Evolutionary conservation across 1,140 invertebrate species (phyloP).

Genomic region (Vollenhovia emeryi): DNA sequence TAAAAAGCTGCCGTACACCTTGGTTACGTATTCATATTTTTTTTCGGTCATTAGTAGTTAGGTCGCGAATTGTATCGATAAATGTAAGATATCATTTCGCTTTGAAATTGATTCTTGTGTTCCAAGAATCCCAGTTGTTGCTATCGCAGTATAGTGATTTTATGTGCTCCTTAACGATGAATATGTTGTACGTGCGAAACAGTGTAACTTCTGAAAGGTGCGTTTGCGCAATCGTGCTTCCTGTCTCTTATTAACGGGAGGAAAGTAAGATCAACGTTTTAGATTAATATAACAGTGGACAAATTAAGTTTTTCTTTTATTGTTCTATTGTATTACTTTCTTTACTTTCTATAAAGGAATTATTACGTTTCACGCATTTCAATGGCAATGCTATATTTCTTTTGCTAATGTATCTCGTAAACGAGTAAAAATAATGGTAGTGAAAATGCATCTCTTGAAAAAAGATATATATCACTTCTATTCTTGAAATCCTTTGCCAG

Average conservation of each 20-base stretch:
- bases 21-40: conserved; percentile 71
- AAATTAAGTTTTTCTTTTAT: conserved; percentile 61
- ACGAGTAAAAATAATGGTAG: conserved; percentile 28
- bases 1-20: conserved; percentile 78
- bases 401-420: conserved; percentile 50
- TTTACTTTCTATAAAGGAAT: conserved; percentile 48
- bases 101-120: conserved; percentile 67
- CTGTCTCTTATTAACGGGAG: conserved; percentile 63
- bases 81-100: conserved; percentile 68
- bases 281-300: conserved; percentile 64
- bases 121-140: conserved; percentile 56
- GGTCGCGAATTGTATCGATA: conserved; percentile 65
- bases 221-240: conserved; percentile 72
- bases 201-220: conserved; percentile 69
- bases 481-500: conserved; percentile 40
- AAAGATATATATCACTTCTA: conserved; percentile 47
- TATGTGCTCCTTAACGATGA: conserved; percentile 61
- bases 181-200: conserved; percentile 74
- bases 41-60: conserved; percentile 70
- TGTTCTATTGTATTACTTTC: conserved; percentile 57
- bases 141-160: conserved; percentile 59
- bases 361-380: conserved; percentile 64
- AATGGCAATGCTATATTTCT: conserved; percentile 51
- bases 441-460: conserved; percentile 56
- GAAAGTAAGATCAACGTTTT: conserved; percentile 57